phyloP scores from a whole-genome alignment of 2,888 invertebrate genomes.

The Drosophila mettleri region DNA sequence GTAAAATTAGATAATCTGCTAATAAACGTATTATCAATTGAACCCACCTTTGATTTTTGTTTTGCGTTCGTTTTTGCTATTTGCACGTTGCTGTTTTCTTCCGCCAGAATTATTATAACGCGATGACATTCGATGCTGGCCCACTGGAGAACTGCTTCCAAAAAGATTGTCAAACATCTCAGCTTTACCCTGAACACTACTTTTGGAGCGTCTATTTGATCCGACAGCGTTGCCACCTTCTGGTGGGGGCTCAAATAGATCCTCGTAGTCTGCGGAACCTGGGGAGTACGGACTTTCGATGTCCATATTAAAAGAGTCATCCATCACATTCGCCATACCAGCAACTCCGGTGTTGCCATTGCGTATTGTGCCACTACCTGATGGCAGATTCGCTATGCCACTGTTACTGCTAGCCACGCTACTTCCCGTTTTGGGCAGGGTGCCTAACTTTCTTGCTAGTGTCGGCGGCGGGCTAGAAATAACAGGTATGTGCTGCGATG shows the following conservation, averaged over 20 bases:
- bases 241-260: slow-evolving; percentile 92
- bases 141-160: slow-evolving; percentile 86
- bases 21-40: slow-evolving; percentile 5
- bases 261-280: slow-evolving; percentile 94
- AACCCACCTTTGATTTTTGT: slow-evolving; percentile 84
- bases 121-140: slow-evolving; percentile 68
- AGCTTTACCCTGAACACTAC: slow-evolving; percentile 52
- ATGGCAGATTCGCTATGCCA: slow-evolving; percentile 43
- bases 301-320: slow-evolving; percentile 87
- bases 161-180: slow-evolving; percentile 89
- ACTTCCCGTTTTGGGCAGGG: slow-evolving; percentile 76
- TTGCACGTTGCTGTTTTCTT: slow-evolving; percentile 56
- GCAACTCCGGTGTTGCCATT: slow-evolving; percentile 45
- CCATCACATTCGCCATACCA: slow-evolving; percentile 78
- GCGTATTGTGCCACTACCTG: slow-evolving; percentile 31
- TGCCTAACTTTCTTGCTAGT: slow-evolving; percentile 69
- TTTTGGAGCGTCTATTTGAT: slow-evolving; percentile 59
- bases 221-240: slow-evolving; percentile 65
- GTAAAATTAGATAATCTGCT: not conserved
- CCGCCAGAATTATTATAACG: slow-evolving; percentile 56
- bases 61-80: slow-evolving; percentile 68
- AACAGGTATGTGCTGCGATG: slow-evolving; percentile 82
- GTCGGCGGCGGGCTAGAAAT: slow-evolving; percentile 84
- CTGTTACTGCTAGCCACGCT: slow-evolving; percentile 80
- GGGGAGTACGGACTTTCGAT: slow-evolving; percentile 95